Evolutionary conservation across 2,888 invertebrate species (phyloP), one percentile per base, ranked within the genome.

Genomic region (Balanococcus diminutus): DNA sequence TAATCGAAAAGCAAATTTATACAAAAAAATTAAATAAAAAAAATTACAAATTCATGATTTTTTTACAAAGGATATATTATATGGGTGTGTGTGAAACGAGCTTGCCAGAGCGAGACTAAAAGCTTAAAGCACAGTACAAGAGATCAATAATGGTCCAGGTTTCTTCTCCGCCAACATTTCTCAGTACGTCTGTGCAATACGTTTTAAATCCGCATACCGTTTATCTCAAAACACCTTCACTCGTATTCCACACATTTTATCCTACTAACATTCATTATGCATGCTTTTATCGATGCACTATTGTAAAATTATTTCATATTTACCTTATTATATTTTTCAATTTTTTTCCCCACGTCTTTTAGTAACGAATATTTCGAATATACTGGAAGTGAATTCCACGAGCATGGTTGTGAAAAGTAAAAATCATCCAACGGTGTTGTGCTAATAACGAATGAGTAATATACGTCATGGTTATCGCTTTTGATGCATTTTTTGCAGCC

Each of bases 141-240:
- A 84, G 72, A 84, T 84, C 84, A 84, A 84, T 84, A 84, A 84
- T 84, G 84, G 84, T 84, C 84, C 84, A 84, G 84, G 72, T 84
- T 72, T 72, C 72, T 84, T 36, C 67, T 72, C 67, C 46, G 28
- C 84, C 84, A 84, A 42, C 56, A 83, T 51, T 56, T 84, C 84
- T 84, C 84, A 84, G 72, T 84, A 84, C 84, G 84, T 67, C 84
- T 84, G 84, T 84, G 84, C 84, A 84, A 84, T 84, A 84, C 84
- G 84, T 84, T 84, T 67, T 39, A 61, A 83, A 83, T 61, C 56
- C 61, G 81, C 51, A 51, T 82, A 46, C 81, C 19, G 81, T 51
- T 46, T 51, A 82, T 82, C 51, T 82, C 81, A 42, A 51, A 82
- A 82, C 51, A 46, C 75, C 75, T 79, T 79, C 75, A 36, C 36